Conservation (phyloP, 2,113 vertebrate species). For the Clarias batrachus region DNA sequence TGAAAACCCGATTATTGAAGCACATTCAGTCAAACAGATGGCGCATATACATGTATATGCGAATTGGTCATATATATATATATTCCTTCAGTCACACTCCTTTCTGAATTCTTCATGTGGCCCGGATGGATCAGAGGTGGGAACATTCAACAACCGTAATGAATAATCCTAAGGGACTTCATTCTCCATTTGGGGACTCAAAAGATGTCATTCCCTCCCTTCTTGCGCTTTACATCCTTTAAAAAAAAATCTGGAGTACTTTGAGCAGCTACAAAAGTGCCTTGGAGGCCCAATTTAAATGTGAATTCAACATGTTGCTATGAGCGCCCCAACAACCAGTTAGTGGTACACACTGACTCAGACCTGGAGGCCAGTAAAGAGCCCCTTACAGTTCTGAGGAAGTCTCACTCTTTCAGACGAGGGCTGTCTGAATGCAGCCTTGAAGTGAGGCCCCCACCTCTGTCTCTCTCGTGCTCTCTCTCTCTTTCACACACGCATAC, state of each 20-base stretch:
- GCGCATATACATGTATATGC: background rate
- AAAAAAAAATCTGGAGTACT: slow-evolving; percentile 54
- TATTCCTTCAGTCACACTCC: slow-evolving; percentile 14
- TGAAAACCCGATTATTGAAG: background rate
- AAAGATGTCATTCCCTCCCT: slow-evolving; percentile 55
- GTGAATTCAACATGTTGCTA: slow-evolving; percentile 66
- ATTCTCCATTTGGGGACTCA: slow-evolving; percentile 43
- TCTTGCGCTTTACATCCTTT: slow-evolving; percentile 40
- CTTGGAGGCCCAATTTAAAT: slow-evolving; percentile 69
- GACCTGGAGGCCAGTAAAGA: slow-evolving; percentile 66
- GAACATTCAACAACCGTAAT: slow-evolving; percentile 48
- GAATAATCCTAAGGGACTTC: slow-evolving; percentile 48
- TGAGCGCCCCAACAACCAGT: slow-evolving; percentile 62
- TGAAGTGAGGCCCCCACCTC: slow-evolving; percentile 57
- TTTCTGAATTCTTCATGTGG: slow-evolving; percentile 2
- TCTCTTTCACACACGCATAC: slow-evolving; percentile 27
- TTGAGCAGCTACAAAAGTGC: slow-evolving; percentile 48
- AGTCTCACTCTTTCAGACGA: slow-evolving; percentile 68
- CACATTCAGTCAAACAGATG: background rate
- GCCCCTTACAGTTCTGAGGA: slow-evolving; percentile 69
- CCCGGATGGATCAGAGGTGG: slow-evolving; percentile 48
- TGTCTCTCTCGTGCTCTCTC: slow-evolving; percentile 17
- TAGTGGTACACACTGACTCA: slow-evolving; percentile 49
- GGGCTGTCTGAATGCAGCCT: slow-evolving; percentile 69
- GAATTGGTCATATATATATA: background rate